phyloP scores from a whole-genome alignment of 2,888 invertebrate species.

The Arrhopalites spinosus region DNA sequence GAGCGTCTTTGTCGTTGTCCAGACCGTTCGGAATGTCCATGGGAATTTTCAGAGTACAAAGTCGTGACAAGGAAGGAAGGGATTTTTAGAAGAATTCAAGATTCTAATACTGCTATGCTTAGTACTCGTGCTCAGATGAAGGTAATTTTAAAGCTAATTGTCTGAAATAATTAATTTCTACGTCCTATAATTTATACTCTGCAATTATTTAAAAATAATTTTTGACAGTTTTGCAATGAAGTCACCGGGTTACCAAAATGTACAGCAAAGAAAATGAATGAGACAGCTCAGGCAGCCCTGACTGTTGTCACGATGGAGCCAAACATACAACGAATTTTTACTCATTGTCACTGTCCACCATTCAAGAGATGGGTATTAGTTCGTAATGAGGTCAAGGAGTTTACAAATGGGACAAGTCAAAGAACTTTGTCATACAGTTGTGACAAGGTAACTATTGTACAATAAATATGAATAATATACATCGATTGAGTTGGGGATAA shows the following conservation, averaged over 20 bases:
- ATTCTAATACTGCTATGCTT: slow-evolving; percentile 60
- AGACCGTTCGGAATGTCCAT: slow-evolving; percentile 59
- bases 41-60: slow-evolving; percentile 58
- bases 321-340: slow-evolving; percentile 12
- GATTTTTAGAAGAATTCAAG: slow-evolving; percentile 26
- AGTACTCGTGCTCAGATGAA: slow-evolving; percentile 68
- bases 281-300: slow-evolving; percentile 23
- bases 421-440: slow-evolving; percentile 61
- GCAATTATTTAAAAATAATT: background rate
- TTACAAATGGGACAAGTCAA: slow-evolving; percentile 57
- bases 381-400: slow-evolving; percentile 19
- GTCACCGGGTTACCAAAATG: slow-evolving; percentile 27
- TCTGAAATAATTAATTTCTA: background rate
- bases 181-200: background rate
- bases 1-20: slow-evolving; percentile 69
- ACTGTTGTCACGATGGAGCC: slow-evolving; percentile 7
- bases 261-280: slow-evolving; percentile 22
- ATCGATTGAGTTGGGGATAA: no score
- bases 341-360: slow-evolving; percentile 27
- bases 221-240: slow-evolving; percentile 33
- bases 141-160: slow-evolving; percentile 58
- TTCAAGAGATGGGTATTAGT: slow-evolving; percentile 29
- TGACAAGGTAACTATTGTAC: slow-evolving; percentile 51
- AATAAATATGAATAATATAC: no score
- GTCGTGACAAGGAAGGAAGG: slow-evolving; percentile 58